A percentile compares a stretch with the other conserved stretches of the same genome.
phyloP scores from a whole-genome alignment of 2,113 vertebrate genomes.

The Alosa alosa region DNA sequence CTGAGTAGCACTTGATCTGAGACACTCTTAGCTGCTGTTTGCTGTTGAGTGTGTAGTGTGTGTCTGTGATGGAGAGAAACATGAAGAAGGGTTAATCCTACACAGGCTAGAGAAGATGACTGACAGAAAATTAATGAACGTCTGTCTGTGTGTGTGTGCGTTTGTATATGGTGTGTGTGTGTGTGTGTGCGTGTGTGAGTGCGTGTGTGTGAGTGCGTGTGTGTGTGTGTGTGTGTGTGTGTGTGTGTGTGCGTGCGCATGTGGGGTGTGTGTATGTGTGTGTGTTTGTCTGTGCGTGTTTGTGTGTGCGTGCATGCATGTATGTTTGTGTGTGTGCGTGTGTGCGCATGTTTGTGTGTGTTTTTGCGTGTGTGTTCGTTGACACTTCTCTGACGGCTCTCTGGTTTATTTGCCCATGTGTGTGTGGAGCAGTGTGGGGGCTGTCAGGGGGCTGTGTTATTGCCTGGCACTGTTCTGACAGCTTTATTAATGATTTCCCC shows the following conservation, averaged over 20 bases:
- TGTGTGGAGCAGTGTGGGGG: slow-evolving; percentile 26
- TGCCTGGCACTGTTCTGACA: slow-evolving; percentile 57
- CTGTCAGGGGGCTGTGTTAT: slow-evolving; percentile 40
- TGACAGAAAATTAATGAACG: slow-evolving; percentile 4
- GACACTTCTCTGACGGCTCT: slow-evolving; percentile 18
- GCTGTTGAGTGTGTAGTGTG: slow-evolving; percentile 12
- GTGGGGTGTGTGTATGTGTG: neutral
- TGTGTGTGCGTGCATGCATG: neutral
- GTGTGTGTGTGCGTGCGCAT: neutral
- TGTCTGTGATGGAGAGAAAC: neutral
- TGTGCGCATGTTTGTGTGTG: slow-evolving; percentile 12
- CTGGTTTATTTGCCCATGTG: neutral
- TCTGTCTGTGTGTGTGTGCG: neutral
- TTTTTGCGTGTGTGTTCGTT: neutral
- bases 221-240: neutral
- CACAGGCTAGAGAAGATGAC: neutral
- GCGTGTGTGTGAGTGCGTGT: slow-evolving; percentile 1
- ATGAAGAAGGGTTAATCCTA: neutral
- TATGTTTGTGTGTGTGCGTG: neutral
- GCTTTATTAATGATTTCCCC: slow-evolving; percentile 55
- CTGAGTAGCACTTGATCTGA: neutral
- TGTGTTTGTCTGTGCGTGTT: neutral
- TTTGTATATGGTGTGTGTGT: neutral
- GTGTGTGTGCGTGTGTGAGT: neutral
- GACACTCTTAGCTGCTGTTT: neutral